Evolutionary conservation across 2,797 vertebrate species (phyloP), one percentile per base, ranked within the genome.

Genomic region (Poeciliopsis turneri): DNA sequence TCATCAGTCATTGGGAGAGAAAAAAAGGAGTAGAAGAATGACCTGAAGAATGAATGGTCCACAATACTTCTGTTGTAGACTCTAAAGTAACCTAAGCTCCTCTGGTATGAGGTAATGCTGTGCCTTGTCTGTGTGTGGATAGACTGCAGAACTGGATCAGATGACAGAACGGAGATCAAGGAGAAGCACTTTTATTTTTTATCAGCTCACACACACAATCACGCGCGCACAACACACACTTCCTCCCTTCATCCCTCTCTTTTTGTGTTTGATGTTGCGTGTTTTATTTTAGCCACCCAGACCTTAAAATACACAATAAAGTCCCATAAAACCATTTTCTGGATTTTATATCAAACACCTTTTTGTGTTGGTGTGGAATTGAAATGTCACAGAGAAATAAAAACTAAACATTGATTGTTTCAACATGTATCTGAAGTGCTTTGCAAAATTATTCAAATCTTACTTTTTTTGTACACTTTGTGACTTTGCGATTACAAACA

Each of bases 21-120:
- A 9, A 51, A 46, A 51, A 18, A 36, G 2, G 30, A 33, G 30
- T 18, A 64, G 12, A 64, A 78, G 70, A 83, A 80, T 71, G 41
- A 73, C 39, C 61, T 86, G 76, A 76, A 78, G 64, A 69, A 43
- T 86, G 86, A 90, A 86, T 78, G 74, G 69, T 47, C 74, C 84
- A 77, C 86, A 84, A 73, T 84, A 70, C 77, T 87, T 88, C 83
- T 57, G 64, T 59, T 76, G 76, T 90, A 81, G 80, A 78, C 74
- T 73, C 71, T 23, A 43, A 83, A 89, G 94, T 92, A 93, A 93
- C 89, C 74, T 69, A 86, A 93, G 84, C 90, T 83, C 78, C 86
- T 88, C 84, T 81, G 51, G 78, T 87, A 82, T 92, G 88, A 92
- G 90, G 88, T 94, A 88, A 93, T 89, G 84, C 78, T 81, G 82